A percentile compares a stretch with the other conserved stretches of the same genome.
These are phyloP conservation scores for Thryonomys swinderianus DNA, from an alignment of 2,113 vertebrate species.

Conservation along the genomic window DNA sequence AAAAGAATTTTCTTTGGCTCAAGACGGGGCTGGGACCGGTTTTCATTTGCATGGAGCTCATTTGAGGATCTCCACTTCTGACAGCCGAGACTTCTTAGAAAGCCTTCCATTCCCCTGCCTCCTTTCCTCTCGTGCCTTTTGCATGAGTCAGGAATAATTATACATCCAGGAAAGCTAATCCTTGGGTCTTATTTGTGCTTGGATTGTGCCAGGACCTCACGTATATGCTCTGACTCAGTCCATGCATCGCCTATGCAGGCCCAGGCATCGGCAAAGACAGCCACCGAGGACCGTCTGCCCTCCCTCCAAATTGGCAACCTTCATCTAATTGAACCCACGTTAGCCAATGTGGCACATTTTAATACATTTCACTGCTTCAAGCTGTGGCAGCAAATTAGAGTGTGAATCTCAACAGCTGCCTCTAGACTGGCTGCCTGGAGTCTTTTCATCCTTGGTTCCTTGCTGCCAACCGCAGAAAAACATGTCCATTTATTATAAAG, in stretches of 20 bases:
- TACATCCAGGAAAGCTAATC: slow-evolving; percentile 62
- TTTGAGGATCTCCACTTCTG: neutral
- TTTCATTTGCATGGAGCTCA: slow-evolving; percentile 72
- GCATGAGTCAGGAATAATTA: slow-evolving; percentile 54
- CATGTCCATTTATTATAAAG: slow-evolving; percentile 7
- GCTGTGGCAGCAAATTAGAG: slow-evolving; percentile 79
- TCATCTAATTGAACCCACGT: slow-evolving; percentile 57
- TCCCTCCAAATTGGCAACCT: slow-evolving; percentile 63
- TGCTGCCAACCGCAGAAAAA: slow-evolving; percentile 44
- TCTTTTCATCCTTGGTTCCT: slow-evolving; percentile 22
- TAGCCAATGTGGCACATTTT: slow-evolving; percentile 71
- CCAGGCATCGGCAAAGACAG: slow-evolving; percentile 28
- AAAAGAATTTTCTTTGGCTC: slow-evolving; percentile 81
- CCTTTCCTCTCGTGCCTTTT: slow-evolving; percentile 26
- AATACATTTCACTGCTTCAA: slow-evolving; percentile 75
- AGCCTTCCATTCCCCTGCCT: slow-evolving; percentile 48
- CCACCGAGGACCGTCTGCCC: slow-evolving; percentile 48
- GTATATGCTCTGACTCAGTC: slow-evolving; percentile 2
- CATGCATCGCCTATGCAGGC: neutral
- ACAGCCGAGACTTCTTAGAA: slow-evolving; percentile 79
- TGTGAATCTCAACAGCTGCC: slow-evolving; percentile 61
- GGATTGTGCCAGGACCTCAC: slow-evolving; percentile 53
- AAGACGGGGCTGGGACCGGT: slow-evolving; percentile 43
- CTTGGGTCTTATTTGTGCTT: slow-evolving; percentile 13
- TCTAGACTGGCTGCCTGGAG: slow-evolving; percentile 61